phyloP scores from a whole-genome alignment of 1,140 invertebrate genomes.

The Harlomillsia oculata region DNA sequence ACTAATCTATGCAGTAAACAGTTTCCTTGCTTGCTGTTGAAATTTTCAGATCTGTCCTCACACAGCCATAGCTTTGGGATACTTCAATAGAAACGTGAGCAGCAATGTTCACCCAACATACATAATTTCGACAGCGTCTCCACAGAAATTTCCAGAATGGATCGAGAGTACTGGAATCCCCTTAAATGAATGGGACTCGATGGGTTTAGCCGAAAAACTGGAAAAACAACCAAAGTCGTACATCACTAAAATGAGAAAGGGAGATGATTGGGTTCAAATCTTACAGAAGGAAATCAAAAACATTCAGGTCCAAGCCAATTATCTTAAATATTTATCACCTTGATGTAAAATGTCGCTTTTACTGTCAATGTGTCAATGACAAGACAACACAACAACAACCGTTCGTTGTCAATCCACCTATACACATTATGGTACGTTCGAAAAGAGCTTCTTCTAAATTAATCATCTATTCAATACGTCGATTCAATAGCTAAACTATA shows the following conservation, averaged over 20 bases:
- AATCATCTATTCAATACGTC: no score
- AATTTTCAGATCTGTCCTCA: slow-evolving; percentile 42
- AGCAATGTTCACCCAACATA: slow-evolving; percentile 33
- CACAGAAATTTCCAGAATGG: slow-evolving; percentile 44
- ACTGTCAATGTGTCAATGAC: no score
- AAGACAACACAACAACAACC: no score
- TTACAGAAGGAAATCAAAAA: slow-evolving; percentile 39
- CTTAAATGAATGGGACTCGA: slow-evolving; percentile 8
- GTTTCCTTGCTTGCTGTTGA: neutral
- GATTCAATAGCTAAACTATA: no score
- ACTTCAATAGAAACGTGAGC: slow-evolving; percentile 36
- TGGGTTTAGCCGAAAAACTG: slow-evolving; percentile 31
- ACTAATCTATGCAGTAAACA: neutral
- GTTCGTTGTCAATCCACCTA: no score
- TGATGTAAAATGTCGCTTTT: no score
- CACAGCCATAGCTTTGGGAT: slow-evolving; percentile 43
- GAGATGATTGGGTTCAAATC: slow-evolving; percentile 40
- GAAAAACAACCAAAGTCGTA: slow-evolving; percentile 28
- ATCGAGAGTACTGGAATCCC: slow-evolving; percentile 38
- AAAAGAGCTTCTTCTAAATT: no score
- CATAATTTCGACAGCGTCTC: slow-evolving; percentile 43
- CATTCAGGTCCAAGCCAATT: no score
- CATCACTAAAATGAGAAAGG: slow-evolving; percentile 37
- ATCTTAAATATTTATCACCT: no score
- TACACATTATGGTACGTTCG: no score